Conservation (phyloP, 1,140 invertebrate species). For the Bathynomus jamesi region DNA sequence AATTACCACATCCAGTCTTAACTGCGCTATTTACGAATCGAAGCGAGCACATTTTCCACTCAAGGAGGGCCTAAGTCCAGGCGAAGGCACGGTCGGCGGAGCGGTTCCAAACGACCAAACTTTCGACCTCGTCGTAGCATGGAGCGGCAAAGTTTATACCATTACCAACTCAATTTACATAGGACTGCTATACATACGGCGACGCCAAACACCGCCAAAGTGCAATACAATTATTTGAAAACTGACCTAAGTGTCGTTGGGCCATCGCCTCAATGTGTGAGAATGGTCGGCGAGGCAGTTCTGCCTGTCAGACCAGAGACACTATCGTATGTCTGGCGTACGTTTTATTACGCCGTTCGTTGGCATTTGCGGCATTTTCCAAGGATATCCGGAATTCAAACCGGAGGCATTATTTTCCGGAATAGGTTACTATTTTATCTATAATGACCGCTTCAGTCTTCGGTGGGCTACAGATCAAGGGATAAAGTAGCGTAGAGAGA, state of each 20-base stretch:
- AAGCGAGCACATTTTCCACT: not conserved
- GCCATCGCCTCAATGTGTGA: constrained; percentile 37
- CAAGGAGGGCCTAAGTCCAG: not conserved
- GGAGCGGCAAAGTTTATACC: constrained; percentile 27
- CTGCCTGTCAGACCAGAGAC: constrained; percentile 29
- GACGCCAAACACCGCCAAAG: constrained; percentile 37
- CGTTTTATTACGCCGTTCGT: constrained; percentile 37
- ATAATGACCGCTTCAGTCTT: constrained; percentile 20
- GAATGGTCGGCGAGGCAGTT: constrained; percentile 37
- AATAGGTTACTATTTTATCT: constrained; percentile 23
- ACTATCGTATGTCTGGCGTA: constrained; percentile 32
- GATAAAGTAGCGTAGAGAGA: not conserved
- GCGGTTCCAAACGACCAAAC: not conserved
- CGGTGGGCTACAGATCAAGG: not conserved
- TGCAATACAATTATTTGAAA: constrained; percentile 39
- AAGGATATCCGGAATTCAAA: constrained; percentile 36
- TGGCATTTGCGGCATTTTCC: constrained; percentile 37
- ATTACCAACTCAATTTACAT: constrained; percentile 37
- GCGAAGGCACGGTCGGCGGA: not conserved
- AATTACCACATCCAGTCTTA: not conserved
- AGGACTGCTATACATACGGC: constrained; percentile 35
- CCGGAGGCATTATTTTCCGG: constrained; percentile 21
- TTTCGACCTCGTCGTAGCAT: constrained; percentile 13
- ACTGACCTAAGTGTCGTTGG: constrained; percentile 38
- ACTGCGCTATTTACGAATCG: constrained; percentile 1